Evolutionary conservation across 2,888 invertebrate genomes (phyloP), one percentile per base, ranked within the genome.

Genomic region (Diarsia rubi): DNA sequence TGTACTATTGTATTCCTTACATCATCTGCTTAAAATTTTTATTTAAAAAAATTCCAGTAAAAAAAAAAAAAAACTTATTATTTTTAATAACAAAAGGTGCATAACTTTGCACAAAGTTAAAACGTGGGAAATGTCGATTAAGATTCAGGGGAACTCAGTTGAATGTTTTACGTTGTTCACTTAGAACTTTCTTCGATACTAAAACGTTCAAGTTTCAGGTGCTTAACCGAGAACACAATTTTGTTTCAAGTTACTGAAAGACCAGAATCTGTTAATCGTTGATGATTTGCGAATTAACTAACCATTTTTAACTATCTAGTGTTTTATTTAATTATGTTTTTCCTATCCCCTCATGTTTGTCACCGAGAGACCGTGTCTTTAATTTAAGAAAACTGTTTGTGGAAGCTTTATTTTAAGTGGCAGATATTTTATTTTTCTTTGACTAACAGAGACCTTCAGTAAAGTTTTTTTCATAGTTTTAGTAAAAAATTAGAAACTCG

Each of bases 151-250:
- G 12, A 75, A 65, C 71, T 75, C 52, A 45, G 69, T 59, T 44
- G 49, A 65, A 57, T 54, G 68, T 75, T 59, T 60, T 14, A 71
- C 68, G 52, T 80, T 75, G 64, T 71, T 66, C 42, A 31, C 54
- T 42, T 24, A 57, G n/a, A n/a, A 71, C 45, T 81, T 80, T n/a
- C 6, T 71, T 14, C 4, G 66, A 52, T 31, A 68, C 45, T 60
- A 37, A 44, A 78, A 31, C 24, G 63, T 44, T 64, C 2, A 62
- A 72, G 60, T 72, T 75, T 24, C 27, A 67, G 52, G 57, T 59
- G 42, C 24, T 67, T 69, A 31, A 4, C 47, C 62, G 14, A 24
- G 64, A 45, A 69, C 45, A 42, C 16, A 24, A 73, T 44, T 47
- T 65, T 49, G 27, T 57, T 59, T 27, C 6, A 52, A 59, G 57